phyloP scores from a whole-genome alignment of 1,140 invertebrate genomes.

The Macrocentrus cingulum region DNA sequence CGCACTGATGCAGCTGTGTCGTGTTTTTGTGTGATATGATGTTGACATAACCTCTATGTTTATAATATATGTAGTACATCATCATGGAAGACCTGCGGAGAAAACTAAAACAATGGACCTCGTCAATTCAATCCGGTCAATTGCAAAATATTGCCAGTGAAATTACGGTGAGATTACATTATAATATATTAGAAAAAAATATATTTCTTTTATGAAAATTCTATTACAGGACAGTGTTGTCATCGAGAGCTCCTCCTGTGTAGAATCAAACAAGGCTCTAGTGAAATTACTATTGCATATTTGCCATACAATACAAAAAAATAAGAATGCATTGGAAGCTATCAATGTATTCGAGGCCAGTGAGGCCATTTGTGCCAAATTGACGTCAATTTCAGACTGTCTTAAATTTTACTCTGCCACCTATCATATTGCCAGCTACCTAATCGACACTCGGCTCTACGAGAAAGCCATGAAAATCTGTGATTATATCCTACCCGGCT shows the following conservation, averaged over 20 bases:
- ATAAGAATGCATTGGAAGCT: conserved; percentile 24
- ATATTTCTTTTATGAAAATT: not conserved
- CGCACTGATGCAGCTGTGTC: too few relatives aligned
- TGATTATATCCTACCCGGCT: conserved; percentile 28
- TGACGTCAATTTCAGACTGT: conserved; percentile 31
- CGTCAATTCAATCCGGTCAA: not conserved
- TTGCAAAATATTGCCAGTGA: not conserved
- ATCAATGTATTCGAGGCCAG: conserved; percentile 31
- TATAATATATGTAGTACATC: too few relatives aligned
- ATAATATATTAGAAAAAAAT: not conserved
- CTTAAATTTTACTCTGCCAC: conserved; percentile 35
- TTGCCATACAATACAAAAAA: conserved; percentile 33
- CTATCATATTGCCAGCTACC: conserved; percentile 37
- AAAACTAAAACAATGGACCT: not conserved
- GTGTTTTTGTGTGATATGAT: too few relatives aligned
- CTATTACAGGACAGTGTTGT: too few relatives aligned
- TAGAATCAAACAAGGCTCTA: conserved; percentile 27
- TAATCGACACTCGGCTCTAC: conserved; percentile 34
- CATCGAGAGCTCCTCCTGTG: too few relatives aligned
- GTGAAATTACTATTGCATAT: conserved; percentile 38
- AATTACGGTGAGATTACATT: not conserved
- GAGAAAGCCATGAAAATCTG: conserved; percentile 36
- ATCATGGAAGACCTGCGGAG: not conserved
- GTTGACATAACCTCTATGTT: too few relatives aligned
- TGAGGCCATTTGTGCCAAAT: conserved; percentile 29